Evolutionary conservation across 2,888 invertebrate species (phyloP).

Genomic region (Catocala fraxini): DNA sequence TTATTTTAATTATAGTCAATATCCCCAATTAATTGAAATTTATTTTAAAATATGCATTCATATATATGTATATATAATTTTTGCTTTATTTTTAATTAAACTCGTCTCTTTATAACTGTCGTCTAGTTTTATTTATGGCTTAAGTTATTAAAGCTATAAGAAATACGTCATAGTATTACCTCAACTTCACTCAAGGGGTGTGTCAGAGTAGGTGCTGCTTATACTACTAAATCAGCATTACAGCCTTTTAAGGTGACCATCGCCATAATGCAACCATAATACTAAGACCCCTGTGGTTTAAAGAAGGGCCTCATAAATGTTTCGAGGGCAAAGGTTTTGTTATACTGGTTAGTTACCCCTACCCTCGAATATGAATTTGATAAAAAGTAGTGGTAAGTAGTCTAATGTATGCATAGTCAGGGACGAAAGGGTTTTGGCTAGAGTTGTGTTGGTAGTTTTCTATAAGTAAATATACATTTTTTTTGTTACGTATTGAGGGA

Average conservation of each 20-base stretch:
- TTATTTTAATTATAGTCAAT: no score
- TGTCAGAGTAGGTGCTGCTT: slow-evolving; percentile 60
- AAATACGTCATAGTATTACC: slow-evolving; percentile 30
- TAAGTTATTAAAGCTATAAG: slow-evolving; percentile 27
- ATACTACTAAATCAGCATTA: slow-evolving; percentile 74
- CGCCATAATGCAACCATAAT: slow-evolving; percentile 53
- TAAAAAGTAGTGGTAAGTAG: slow-evolving; percentile 58
- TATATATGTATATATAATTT: neutral
- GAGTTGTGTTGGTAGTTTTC: slow-evolving; percentile 6
- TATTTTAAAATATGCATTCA: no score
- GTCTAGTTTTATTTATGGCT: slow-evolving; percentile 35
- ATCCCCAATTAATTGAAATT: no score
- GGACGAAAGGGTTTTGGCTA: slow-evolving; percentile 63
- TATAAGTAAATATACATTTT: neutral
- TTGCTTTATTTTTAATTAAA: neutral
- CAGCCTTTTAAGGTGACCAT: slow-evolving; percentile 66
- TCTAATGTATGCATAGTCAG: slow-evolving; percentile 67
- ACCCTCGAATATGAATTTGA: slow-evolving; percentile 60
- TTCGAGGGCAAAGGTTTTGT: slow-evolving; percentile 36
- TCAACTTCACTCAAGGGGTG: slow-evolving; percentile 51
- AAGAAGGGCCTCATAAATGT: neutral
- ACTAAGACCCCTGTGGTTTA: slow-evolving; percentile 34
- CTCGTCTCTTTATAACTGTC: neutral
- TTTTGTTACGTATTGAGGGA: neutral
- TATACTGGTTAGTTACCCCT: slow-evolving; percentile 56